Conservation (phyloP, 2,113 vertebrate genomes). For the Eudyptes chrysolophus region DNA sequence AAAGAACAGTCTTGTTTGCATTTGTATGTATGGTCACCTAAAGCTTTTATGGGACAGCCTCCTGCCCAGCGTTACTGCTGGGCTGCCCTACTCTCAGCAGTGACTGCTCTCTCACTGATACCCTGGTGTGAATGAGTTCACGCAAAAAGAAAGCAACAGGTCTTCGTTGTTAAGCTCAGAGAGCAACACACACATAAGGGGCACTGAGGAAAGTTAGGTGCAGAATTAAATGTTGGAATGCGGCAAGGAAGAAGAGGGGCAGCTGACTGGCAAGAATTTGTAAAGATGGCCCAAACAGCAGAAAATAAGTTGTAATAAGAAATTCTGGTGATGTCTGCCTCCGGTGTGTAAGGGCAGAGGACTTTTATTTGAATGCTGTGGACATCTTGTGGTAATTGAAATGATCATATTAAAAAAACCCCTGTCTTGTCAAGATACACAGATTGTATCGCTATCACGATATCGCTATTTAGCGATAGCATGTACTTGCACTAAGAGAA, state of each 20-base stretch:
- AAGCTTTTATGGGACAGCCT: not conserved
- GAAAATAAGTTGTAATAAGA: not conserved
- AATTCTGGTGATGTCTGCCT: not conserved
- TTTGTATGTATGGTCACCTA: not conserved
- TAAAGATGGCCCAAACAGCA: not conserved
- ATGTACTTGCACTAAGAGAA: not conserved
- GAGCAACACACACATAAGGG: not conserved
- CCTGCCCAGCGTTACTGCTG: not conserved
- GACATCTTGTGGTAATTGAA: not conserved
- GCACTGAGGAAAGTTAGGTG: not conserved
- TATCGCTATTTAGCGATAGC: not conserved
- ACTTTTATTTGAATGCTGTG: not conserved
- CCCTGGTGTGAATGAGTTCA: not conserved
- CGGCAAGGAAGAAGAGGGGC: not conserved
- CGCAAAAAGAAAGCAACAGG: not conserved
- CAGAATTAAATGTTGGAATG: not conserved
- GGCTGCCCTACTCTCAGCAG: not conserved
- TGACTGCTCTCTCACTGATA: not conserved
- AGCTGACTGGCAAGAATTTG: not conserved
- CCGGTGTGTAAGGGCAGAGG: not conserved
- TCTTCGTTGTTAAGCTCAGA: not conserved
- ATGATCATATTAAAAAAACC: not conserved
- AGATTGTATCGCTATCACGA: no score
- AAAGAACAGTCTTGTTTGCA: not conserved
- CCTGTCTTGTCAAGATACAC: not conserved